Evolutionary conservation across 2,888 invertebrate genomes (phyloP).

Genomic region (Cataglyphis livida): DNA sequence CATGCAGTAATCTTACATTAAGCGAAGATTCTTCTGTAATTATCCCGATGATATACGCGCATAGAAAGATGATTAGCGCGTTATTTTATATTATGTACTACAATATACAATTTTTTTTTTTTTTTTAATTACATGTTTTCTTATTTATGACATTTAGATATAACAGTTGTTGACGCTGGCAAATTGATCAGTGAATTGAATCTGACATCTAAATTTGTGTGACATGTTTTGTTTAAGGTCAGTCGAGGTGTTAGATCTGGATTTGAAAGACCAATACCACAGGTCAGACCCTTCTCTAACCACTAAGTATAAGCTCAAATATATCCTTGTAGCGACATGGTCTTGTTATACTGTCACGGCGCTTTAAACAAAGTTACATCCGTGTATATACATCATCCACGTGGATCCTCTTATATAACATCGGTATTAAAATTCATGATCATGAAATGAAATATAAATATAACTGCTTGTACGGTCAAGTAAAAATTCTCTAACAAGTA

Average conservation of each 20-base stretch:
- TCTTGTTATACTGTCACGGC: constrained; percentile 18
- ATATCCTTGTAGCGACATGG: constrained; percentile 26
- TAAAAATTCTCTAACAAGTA: neutral
- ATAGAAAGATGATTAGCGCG: neutral
- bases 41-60: neutral
- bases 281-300: constrained; percentile 42
- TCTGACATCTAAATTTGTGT: neutral
- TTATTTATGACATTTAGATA: neutral
- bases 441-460: neutral
- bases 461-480: neutral
- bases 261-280: constrained; percentile 34
- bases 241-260: neutral
- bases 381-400: neutral
- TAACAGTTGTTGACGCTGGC: neutral
- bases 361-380: constrained; percentile 17
- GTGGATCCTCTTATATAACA: neutral
- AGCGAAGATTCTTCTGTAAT: neutral
- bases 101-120: neutral
- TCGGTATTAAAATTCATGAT: neutral
- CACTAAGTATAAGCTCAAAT: constrained; percentile 44
- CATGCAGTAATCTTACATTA: neutral
- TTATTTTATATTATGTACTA: neutral
- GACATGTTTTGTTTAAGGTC: constrained; percentile 30
- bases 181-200: constrained; percentile 10
- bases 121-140: neutral